Evolutionary conservation across 1,140 invertebrate genomes (phyloP).

Genomic region (Piezodorus guildinii): DNA sequence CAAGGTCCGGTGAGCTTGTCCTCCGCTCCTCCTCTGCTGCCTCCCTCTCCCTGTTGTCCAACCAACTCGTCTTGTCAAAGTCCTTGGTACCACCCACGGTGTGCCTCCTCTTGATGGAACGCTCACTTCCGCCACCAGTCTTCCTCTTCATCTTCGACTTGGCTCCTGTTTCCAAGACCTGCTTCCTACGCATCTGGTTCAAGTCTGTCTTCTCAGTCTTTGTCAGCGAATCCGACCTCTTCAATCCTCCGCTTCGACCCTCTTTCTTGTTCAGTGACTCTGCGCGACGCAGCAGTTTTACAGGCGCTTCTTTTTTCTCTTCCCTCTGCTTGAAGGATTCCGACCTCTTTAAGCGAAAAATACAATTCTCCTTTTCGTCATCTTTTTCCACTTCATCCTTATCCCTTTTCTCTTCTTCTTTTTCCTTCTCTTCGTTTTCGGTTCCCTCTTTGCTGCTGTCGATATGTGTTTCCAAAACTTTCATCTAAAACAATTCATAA

Average conservation of each 20-base stretch:
- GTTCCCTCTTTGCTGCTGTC: constrained; percentile 23
- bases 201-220: constrained; percentile 73
- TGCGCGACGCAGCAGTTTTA: constrained; percentile 31
- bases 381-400: constrained; percentile 32
- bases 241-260: constrained; percentile 35
- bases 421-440: constrained; percentile 10
- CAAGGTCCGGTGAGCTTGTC: constrained; percentile 49
- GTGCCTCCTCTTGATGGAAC: constrained; percentile 75
- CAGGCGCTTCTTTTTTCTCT: constrained; percentile 31
- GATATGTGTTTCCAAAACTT: constrained; percentile 12
- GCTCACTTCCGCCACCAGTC: constrained; percentile 54
- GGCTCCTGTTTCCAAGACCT: constrained; percentile 35
- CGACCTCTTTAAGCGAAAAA: constrained; percentile 38
- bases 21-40: constrained; percentile 41
- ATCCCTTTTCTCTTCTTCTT: constrained; percentile 33
- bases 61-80: constrained; percentile 53
- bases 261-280: constrained; percentile 37
- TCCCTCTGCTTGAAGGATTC: constrained; percentile 47
- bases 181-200: constrained; percentile 58
- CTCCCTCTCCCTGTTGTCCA: constrained; percentile 42
- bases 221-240: constrained; percentile 53
- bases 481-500: constrained; percentile 4
- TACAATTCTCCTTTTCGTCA: constrained; percentile 22
- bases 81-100: constrained; percentile 84
- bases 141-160: constrained; percentile 52